Base-by-base conservation (phyloP, 1,140 invertebrate genomes). In the Cyphomyrmex costatus region DNA sequence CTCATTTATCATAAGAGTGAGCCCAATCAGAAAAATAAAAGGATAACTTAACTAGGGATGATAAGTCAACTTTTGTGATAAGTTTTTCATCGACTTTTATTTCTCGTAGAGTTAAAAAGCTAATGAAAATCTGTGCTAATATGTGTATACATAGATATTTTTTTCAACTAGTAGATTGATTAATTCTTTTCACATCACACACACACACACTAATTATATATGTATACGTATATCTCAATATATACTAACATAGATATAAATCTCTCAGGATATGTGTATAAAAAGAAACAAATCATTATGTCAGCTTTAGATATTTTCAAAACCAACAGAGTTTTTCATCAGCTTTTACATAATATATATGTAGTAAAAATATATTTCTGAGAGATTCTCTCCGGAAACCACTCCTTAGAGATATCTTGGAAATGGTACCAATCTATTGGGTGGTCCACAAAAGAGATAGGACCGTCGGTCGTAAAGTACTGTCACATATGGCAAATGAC, bases 391-490 rank as follows among this genome's bases (percentile, higher is more conserved):
- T n/a, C n/a, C 33, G 33, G 56, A 80, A 33, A 73, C 19, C n/a
- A 73, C 27, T 71, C 0, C 10, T 46, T 14, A 10, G 30, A 89
- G 74, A 82, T 49, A 89, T 86, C 77, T 80, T 71, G 71, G 65
- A 89, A 89, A 78, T 56, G 53, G 30, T 86, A 63, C 46, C 87
- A 3, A 77, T 76, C 71, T 80, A 56, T n/a, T 10, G 73, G 79
- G 87, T 89, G 84, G 88, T 89, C 85, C 68, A 73, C 36, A 24
- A 33, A 2, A 46, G 36, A 61, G 30, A 56, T 10, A 19, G 14
- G 49, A 36, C n/a, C 27, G 0, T 46, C 16, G 66, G 7, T 60
- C 51, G 66, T 82, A 82, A 83, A 73, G 14, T 24, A 21, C 7
- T 60, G 68, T 83, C 68, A 73, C 61, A 51, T 36, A n/a, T 24